A percentile compares a stretch with the other conserved stretches of the same genome.
Conservation (phyloP, 2,113 vertebrate genomes). For the Nyctibius bracteatus region DNA sequence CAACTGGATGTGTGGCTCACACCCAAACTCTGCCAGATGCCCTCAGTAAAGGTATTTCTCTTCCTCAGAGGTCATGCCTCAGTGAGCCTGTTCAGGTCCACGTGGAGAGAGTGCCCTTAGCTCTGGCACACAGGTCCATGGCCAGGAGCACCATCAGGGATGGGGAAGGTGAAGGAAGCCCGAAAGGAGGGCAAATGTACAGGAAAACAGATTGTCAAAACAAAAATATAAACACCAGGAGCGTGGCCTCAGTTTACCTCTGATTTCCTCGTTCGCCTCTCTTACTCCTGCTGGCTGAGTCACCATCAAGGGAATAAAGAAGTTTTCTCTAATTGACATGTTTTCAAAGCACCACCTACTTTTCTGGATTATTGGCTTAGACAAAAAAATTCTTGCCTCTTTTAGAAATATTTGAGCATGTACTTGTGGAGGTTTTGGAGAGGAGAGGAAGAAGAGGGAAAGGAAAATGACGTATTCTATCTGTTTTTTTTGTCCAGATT, state of each 20-base stretch:
- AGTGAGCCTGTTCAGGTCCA: background rate
- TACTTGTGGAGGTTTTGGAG: background rate
- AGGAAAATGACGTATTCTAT: background rate
- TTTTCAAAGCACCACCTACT: background rate
- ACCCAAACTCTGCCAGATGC: background rate
- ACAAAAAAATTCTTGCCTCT: background rate
- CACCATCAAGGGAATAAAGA: background rate
- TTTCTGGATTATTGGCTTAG: background rate
- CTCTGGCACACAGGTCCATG: background rate
- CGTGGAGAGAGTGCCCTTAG: accelerated
- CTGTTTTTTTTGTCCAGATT: background rate
- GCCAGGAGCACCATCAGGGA: background rate
- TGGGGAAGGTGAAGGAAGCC: background rate
- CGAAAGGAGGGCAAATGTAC: background rate
- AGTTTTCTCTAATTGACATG: background rate
- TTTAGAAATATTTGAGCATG: background rate
- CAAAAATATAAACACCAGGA: background rate
- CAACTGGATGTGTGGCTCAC: background rate
- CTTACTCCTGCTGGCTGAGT: background rate
- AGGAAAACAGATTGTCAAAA: background rate
- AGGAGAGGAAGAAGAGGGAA: background rate
- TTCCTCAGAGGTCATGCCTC: background rate
- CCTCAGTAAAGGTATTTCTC: background rate
- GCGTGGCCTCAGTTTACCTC: background rate
- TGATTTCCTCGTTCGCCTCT: background rate